Evolutionary conservation across 2,113 vertebrate genomes (phyloP).

Genomic region (Hipposideros armiger): DNA sequence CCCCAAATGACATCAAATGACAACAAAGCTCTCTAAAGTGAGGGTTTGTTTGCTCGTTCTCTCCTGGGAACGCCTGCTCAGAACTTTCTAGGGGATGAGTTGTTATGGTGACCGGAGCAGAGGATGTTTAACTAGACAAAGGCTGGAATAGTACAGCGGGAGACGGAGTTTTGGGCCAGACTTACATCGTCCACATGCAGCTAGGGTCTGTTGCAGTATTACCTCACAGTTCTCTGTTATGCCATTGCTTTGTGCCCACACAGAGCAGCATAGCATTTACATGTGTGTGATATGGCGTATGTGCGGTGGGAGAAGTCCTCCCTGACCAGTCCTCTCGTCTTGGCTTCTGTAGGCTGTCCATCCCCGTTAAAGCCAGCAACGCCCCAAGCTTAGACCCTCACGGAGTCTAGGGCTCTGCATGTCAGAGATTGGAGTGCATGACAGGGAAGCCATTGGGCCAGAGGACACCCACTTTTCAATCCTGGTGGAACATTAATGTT

Average conservation of each 20-base stretch:
- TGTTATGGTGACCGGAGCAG: not conserved
- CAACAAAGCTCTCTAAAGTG: not conserved
- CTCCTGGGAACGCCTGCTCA: not conserved
- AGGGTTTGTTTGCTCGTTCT: not conserved
- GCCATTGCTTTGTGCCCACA: not conserved
- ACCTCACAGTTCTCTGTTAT: not conserved
- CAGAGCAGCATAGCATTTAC: not conserved
- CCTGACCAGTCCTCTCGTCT: not conserved
- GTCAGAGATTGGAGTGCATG: not conserved
- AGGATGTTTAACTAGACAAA: not conserved
- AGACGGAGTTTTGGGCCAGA: not conserved
- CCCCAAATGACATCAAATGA: not conserved
- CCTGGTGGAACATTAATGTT: not conserved
- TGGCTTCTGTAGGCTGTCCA: not conserved
- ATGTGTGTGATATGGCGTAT: no score
- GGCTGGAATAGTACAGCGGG: accelerated
- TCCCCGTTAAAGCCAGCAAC: not conserved
- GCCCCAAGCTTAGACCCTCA: not conserved
- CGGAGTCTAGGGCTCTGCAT: not conserved
- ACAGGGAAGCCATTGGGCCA: not conserved
- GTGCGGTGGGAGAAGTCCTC: not conserved
- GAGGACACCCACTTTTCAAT: not conserved
- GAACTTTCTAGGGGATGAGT: not conserved
- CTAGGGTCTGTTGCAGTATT: not conserved
- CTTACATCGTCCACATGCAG: not conserved